phyloP scores from a whole-genome alignment of 2,888 invertebrate species.

The Eupeodes luniger region DNA sequence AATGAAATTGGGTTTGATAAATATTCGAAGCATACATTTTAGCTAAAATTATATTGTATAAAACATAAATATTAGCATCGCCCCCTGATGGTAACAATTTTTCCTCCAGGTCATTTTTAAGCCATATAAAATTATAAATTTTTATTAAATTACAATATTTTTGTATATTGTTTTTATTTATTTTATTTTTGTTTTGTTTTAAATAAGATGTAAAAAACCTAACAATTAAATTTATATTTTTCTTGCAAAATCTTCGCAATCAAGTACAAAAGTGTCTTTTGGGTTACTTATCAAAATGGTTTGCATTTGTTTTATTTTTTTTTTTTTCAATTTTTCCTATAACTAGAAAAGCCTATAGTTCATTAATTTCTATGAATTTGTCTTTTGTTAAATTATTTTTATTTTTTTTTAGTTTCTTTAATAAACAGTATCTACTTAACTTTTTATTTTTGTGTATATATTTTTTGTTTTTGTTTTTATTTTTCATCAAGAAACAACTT shows the following conservation, averaged over 20 bases:
- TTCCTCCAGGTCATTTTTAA: slow-evolving; percentile 1
- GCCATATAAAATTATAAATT: slow-evolving; percentile 22
- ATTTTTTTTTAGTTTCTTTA: slow-evolving; percentile 1
- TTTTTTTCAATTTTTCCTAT: slow-evolving; percentile 35
- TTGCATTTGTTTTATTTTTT: slow-evolving; percentile 21
- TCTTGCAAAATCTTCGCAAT: slow-evolving; percentile 68
- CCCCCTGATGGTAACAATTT: background rate
- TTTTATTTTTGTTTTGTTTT: background rate
- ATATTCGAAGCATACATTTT: slow-evolving; percentile 32
- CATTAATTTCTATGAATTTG: slow-evolving; percentile 48
- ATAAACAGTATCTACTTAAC: slow-evolving; percentile 48
- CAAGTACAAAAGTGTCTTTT: slow-evolving; percentile 69
- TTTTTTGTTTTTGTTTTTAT: slow-evolving; percentile 5
- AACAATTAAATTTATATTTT: slow-evolving; percentile 38
- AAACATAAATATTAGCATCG: background rate
- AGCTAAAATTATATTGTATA: background rate
- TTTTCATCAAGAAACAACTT: slow-evolving; percentile 48
- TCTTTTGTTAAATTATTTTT: slow-evolving; percentile 38
- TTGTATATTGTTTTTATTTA: background rate
- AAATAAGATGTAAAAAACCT: slow-evolving; percentile 36
- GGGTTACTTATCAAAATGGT: slow-evolving; percentile 71
- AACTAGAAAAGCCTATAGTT: slow-evolving; percentile 68
- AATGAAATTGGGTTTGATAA: slow-evolving; percentile 4
- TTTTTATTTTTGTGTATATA: slow-evolving; percentile 2
- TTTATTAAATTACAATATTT: background rate